phyloP scores from a whole-genome alignment of 2,797 vertebrate species.

The Pteronotus mesoamericanus region DNA sequence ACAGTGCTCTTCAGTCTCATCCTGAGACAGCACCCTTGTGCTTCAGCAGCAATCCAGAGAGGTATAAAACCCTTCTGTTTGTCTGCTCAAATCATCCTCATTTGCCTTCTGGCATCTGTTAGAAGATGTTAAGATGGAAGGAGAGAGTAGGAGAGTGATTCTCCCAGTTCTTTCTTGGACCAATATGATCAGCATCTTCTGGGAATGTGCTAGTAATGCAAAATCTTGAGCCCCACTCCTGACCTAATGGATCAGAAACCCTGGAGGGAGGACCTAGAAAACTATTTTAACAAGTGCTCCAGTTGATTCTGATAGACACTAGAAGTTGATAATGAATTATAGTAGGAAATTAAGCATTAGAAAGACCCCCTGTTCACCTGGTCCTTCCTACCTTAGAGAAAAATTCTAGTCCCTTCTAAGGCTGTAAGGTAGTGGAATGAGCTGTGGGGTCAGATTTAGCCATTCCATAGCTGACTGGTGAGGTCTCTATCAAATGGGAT shows the following conservation, averaged over 20 bases:
- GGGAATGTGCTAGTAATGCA: neutral
- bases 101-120: neutral
- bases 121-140: neutral
- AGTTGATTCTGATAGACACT: neutral
- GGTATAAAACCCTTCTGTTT: neutral
- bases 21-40: neutral
- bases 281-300: neutral
- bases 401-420: neutral
- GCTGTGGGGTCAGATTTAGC: neutral
- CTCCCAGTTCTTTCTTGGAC: neutral
- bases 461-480: neutral
- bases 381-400: neutral
- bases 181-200: neutral
- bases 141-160: neutral
- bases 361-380: neutral
- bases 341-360: neutral
- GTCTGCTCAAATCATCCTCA: neutral
- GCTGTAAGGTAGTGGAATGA: neutral
- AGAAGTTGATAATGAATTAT: neutral
- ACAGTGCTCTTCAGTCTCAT: neutral
- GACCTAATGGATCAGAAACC: neutral
- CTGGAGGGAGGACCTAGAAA: neutral
- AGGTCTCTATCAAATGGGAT: neutral
- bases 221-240: neutral
- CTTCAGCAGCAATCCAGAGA: neutral